phyloP scores from a whole-genome alignment of 1,140 invertebrate genomes.

The Magallana gigas region DNA sequence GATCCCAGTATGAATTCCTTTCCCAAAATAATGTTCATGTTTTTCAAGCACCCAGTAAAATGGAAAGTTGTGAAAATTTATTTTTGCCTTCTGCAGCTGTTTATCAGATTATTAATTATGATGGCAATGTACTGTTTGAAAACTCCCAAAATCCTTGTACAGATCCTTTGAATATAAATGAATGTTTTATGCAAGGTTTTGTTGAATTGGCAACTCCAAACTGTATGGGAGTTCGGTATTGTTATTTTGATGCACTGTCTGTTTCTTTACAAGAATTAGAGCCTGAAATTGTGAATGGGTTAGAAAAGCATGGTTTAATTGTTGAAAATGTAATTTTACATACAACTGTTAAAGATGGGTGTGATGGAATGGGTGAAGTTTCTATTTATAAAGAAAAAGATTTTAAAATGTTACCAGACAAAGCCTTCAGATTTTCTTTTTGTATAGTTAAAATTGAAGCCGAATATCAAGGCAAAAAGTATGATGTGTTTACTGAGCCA shows the following conservation, averaged over 20 bases:
- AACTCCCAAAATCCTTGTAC: too few species aligned
- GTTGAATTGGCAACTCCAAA: constrained; percentile 13
- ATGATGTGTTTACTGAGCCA: too few species aligned
- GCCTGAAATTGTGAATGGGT: not conserved
- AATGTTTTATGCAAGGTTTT: not conserved
- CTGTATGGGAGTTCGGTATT: constrained; percentile 23
- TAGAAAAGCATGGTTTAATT: constrained; percentile 11
- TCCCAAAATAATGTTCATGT: constrained; percentile 4
- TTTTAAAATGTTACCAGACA: constrained; percentile 27
- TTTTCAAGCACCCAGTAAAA: constrained; percentile 34
- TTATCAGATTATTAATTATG: too few species aligned
- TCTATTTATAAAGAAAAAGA: constrained; percentile 36
- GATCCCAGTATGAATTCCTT: too few species aligned
- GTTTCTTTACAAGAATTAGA: not conserved
- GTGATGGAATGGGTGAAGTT: constrained; percentile 40
- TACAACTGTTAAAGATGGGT: constrained; percentile 44
- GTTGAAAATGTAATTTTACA: not conserved
- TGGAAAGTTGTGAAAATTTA: constrained; percentile 13
- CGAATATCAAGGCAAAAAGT: not conserved
- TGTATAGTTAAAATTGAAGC: constrained; percentile 15
- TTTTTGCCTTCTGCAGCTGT: constrained; percentile 36
- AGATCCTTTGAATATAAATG: too few species aligned
- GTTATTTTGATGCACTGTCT: constrained; percentile 24
- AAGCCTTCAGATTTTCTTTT: constrained; percentile 44
- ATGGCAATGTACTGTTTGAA: too few species aligned